Evolutionary conservation across 2,797 vertebrate genomes (phyloP), one percentile per base, ranked within the genome.

Genomic region (Emys orbicularis): DNA sequence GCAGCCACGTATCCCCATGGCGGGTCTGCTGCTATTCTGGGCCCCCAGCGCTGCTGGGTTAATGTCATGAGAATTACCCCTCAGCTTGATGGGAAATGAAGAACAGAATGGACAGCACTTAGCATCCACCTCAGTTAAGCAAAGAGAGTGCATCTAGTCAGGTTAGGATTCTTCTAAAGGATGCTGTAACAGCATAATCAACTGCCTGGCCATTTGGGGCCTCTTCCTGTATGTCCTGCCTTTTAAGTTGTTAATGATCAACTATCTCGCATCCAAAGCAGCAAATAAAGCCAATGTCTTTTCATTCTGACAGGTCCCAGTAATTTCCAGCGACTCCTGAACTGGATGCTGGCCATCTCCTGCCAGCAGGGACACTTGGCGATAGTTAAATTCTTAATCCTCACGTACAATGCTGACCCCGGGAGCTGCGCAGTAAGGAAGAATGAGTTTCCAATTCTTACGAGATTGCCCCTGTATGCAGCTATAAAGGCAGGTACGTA

Each of bases 271-370:
- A 0, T 34, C 57, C 15, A 86, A 84, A 54, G 29, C 25, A 13
- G 11, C 54, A 53, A 6, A 59, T 18, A 2, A 90, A 8, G 76
- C 27, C 12, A 87, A 2, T 41, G 6, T 65, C 0, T 0, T 83
- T 0, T 15, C 41, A 77, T 88, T 83, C 83, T 2, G 0, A 9
- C 83, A 99, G 99, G 97, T 93, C 97, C 97, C 0, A 98, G 95
- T 41, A 97, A 98, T 77, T 98, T 95, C 94, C 98, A 98, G 72
- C 98, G 99, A 49, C 98, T 99, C 52, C 97, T 99, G 92, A 99
- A 99, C 98, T 99, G 98, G 99, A 99, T 99, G 99, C 96, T 99
- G 96, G 98, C 99, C 76, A 98, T 99, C 2, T 99, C 99, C 1
- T 99, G 99, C 92, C 98, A 99, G 96, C 98, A 97, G 65, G 99